These are phyloP conservation scores for Pseudachorutes palmiensis DNA, from an alignment of 1,140 invertebrate species.

Conservation along the genomic window DNA sequence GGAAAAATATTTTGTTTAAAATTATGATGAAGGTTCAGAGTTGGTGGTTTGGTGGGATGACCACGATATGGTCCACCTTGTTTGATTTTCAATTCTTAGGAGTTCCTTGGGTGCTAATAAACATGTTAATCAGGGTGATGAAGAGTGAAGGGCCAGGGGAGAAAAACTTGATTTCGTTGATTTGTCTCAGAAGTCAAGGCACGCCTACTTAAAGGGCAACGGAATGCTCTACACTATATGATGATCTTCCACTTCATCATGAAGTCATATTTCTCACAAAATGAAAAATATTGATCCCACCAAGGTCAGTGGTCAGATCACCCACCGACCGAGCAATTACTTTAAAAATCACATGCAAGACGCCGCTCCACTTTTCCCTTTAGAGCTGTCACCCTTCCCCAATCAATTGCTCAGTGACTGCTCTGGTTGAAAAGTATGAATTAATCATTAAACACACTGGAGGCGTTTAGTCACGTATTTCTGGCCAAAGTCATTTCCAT, in stretches of 20 bases:
- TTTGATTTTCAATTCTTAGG: background rate
- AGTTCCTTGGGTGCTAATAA: background rate
- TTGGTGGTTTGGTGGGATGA: background rate
- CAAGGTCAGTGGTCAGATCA: no score
- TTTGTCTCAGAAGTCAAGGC: background rate
- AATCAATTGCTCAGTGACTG: background rate
- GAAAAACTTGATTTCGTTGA: conserved; percentile 2
- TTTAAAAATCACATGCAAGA: no score
- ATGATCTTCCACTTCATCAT: background rate
- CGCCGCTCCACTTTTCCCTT: no score
- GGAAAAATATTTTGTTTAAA: background rate
- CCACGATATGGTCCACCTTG: background rate
- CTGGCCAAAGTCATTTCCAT: background rate
- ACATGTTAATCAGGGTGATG: conserved; percentile 1
- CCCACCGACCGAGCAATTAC: no score
- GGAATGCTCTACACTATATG: background rate
- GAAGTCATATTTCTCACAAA: background rate
- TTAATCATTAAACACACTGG: background rate
- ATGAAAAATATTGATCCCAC: background rate
- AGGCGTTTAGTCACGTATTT: background rate
- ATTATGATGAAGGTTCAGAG: background rate
- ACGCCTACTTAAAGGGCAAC: background rate
- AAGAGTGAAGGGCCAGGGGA: background rate
- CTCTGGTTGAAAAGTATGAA: background rate
- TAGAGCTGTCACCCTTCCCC: background rate